These are phyloP conservation scores for Diglossa cyanea DNA, from an alignment of 2,797 vertebrate species.

Conservation along the genomic window DNA sequence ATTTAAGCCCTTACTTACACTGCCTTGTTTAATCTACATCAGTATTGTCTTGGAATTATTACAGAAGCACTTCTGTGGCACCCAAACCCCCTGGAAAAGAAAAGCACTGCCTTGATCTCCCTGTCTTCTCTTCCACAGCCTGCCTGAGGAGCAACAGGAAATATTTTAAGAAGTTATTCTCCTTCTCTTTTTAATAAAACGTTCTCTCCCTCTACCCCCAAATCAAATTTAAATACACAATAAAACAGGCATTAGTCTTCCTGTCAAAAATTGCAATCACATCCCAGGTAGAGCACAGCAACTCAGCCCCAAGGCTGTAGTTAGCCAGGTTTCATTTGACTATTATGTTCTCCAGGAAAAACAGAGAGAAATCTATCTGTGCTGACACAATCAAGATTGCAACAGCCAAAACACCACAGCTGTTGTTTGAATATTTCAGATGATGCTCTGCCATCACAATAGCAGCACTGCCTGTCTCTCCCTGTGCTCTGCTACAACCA, in stretches of 20 bases:
- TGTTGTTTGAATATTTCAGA: conserved; percentile 39
- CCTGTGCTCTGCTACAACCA: background rate
- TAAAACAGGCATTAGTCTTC: conserved; percentile 56
- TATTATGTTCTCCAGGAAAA: conserved; percentile 10
- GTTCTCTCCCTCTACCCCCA: background rate
- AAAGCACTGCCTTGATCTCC: background rate
- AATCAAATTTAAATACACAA: conserved; percentile 67
- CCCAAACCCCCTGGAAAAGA: background rate
- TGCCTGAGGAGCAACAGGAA: background rate
- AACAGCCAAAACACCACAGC: conserved; percentile 24
- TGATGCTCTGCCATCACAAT: conserved; percentile 13
- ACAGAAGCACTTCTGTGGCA: background rate
- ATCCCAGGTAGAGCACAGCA: conserved; percentile 17
- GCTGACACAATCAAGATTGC: conserved; percentile 46
- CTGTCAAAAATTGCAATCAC: conserved; percentile 43
- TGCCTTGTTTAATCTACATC: background rate
- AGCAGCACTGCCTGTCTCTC: background rate
- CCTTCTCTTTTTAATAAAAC: conserved; percentile 39
- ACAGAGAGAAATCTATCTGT: conserved; percentile 16
- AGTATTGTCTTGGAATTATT: background rate
- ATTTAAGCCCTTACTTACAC: background rate
- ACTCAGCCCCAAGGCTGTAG: conserved; percentile 29
- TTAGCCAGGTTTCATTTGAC: conserved; percentile 22
- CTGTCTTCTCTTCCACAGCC: background rate
- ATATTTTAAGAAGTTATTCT: conserved; percentile 3